These are phyloP conservation scores for Scaptodrosophila latifasciaeformis DNA, from an alignment of 2,888 invertebrate species.

Conservation along the genomic window DNA sequence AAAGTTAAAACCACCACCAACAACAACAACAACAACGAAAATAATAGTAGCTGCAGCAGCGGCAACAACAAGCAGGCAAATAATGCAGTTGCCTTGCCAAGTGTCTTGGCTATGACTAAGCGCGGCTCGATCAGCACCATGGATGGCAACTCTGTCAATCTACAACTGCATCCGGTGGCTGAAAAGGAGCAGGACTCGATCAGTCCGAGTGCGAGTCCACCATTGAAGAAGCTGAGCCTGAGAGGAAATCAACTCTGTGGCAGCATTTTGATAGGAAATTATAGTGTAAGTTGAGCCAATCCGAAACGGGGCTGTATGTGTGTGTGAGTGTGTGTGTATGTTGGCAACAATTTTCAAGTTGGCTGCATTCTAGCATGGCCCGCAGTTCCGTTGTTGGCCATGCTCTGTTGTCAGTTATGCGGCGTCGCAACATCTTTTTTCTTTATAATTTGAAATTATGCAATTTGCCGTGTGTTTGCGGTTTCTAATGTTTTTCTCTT, in stretches of 20 bases:
- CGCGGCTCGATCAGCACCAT: constrained; percentile 22
- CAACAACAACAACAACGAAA: constrained; percentile 5
- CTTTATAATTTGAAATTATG: too few relatives aligned
- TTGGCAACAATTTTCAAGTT: constrained; percentile 16
- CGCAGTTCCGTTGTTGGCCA: too few relatives aligned
- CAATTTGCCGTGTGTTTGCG: constrained; percentile 20
- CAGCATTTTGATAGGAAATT: constrained; percentile 89
- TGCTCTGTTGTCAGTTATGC: too few relatives aligned
- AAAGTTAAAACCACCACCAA: constrained; percentile 53
- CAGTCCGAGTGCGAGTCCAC: constrained; percentile 65
- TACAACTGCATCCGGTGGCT: background rate
- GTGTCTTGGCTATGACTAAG: constrained; percentile 26
- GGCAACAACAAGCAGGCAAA: constrained; percentile 11
- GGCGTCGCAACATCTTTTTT: too few relatives aligned
- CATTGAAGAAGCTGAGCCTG: constrained; percentile 84
- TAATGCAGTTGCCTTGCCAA: constrained; percentile 16
- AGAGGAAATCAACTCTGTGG: constrained; percentile 87
- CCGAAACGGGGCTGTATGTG: background rate
- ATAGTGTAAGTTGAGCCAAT: constrained; percentile 80
- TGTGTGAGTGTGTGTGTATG: background rate
- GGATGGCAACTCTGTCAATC: constrained; percentile 14
- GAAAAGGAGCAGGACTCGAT: background rate
- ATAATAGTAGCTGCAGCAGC: background rate
- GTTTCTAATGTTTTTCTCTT: constrained; percentile 23
- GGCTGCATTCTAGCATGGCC: constrained; percentile 5